Base-by-base conservation (phyloP, 2,888 invertebrate genomes). In the Catocala sponsa region DNA sequence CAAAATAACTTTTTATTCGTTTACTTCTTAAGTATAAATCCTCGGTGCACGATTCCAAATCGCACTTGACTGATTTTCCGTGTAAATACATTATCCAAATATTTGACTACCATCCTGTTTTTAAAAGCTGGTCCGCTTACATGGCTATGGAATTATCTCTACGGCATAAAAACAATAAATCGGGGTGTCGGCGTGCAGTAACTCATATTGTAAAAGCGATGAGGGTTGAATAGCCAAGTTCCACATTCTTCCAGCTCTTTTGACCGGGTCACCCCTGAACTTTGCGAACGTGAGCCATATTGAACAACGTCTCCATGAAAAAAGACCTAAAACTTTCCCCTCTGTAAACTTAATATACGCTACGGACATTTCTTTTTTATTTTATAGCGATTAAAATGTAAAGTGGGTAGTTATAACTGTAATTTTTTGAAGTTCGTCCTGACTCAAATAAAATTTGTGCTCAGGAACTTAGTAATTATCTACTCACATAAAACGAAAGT, bases 211-310 rank as follows among this genome's bases (percentile, higher is more conserved):
- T 68, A 64, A 78, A 79, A 79, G 74, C 83, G 80, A 81, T 80
- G 82, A 82, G 83, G 81, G 83, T 78, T 79, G 74, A 85, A 82
- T 76, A 73, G 68, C 71, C 63, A 83, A 81, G 78, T 87, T 81
- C 77, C 77, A 81, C 84, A 86, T 87, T 88, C 84, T 83, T 85
- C 72, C 74, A 80, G 69, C 78, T 85, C 79, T 83, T 89, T 86
- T 90, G 88, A 90, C 91, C 89, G 84, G 84, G 88, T 89, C 86
- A 89, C 81, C 84, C 77, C 79, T 78, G 77, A 88, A 84, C 83
- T 88, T 88, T 80, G 70, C 64, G 74, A 82, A 83, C 84, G 82
- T 79, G 82, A 74, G 76, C 82, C 87, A 86, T 87, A 89, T 88
- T 88, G 87, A 82, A 80, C 80, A 83, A 83, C 83, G 84, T 89